phyloP scores from a whole-genome alignment of 2,113 vertebrate genomes.

The Ictidomys tridecemlineatus region DNA sequence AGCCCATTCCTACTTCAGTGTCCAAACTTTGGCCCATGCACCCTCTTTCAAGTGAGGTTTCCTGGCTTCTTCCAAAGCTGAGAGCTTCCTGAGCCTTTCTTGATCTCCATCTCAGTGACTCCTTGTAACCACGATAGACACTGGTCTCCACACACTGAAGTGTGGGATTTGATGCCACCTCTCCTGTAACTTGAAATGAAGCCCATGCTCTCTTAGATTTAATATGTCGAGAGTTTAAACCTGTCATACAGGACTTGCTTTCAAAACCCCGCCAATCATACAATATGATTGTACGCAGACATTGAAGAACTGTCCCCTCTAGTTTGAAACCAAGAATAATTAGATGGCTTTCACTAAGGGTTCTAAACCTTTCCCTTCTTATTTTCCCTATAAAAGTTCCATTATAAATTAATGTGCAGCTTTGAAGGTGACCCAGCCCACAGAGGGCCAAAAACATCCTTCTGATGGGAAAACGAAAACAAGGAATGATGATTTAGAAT shows the following conservation, averaged over 20 bases:
- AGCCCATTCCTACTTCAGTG: not conserved
- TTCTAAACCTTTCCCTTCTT: not conserved
- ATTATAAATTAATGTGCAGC: not conserved
- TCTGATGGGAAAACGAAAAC: constrained; percentile 65
- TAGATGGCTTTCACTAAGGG: not conserved
- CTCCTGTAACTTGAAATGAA: not conserved
- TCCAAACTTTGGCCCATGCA: no score
- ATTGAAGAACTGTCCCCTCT: not conserved
- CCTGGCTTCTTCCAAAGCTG: not conserved
- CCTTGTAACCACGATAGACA: not conserved
- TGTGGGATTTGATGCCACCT: no score
- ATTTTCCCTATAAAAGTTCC: not conserved
- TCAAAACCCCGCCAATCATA: not conserved
- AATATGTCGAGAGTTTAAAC: not conserved
- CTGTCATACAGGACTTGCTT: not conserved
- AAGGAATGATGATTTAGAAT: constrained; percentile 41
- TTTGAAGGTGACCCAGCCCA: not conserved
- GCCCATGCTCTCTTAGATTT: not conserved
- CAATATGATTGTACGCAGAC: not conserved
- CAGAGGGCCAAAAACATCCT: not conserved
- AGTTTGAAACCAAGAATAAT: not conserved
- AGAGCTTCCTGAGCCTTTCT: not conserved
- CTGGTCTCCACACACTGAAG: not conserved
- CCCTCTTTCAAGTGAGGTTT: no score
- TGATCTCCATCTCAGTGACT: not conserved